Evolutionary conservation across 2,797 vertebrate species (phyloP), one percentile per base, ranked within the genome.

Genomic region (Tauraco hartlaubi): DNA sequence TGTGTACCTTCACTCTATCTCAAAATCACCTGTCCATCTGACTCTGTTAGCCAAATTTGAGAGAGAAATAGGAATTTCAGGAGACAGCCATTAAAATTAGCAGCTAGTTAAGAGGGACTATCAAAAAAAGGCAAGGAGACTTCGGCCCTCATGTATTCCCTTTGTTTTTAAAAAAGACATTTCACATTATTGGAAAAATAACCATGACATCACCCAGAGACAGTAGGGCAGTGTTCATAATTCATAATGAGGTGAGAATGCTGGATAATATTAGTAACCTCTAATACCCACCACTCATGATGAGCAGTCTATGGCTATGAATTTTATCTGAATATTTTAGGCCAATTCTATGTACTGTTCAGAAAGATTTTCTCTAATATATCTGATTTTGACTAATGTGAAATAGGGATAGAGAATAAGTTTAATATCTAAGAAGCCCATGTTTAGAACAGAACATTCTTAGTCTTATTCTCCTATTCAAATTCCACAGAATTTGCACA

Each of bases 1-100:
- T 0, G 0, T 6, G 1, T 59, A 9, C n/a, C 9, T 74, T 49
- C 14, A 35, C 9, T 31, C 25, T 11, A 77, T 49, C 58, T 59
- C 52, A 33, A 55, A 88, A 62, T 44, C 6, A 3, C 20, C 20
- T 61, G 5, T 28, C 51, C 5, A 1, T 41, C 54, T 63, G 43
- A 69, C 6, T 44, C 18, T 48, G 14, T 48, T 37, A 72, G 44
- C 9, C 19, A 80, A 14, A 48, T 58, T 7, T 67, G 44, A 37
- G 28, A 58, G 17, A 48, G 9, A 7, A 75, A 49, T 2, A 62
- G 29, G 54, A 75, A 49, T 72, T 90, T 58, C 75, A 79, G 44
- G 51, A 58, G 39, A 39, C 3, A 62, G 21, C 2, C 5, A 12
- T 44, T 80, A 56, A 77, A 83, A 84, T 28, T 15, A 75, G 20